Conservation (phyloP, 2,888 invertebrate genomes). For the Amblyjoppa fuscipennis region DNA sequence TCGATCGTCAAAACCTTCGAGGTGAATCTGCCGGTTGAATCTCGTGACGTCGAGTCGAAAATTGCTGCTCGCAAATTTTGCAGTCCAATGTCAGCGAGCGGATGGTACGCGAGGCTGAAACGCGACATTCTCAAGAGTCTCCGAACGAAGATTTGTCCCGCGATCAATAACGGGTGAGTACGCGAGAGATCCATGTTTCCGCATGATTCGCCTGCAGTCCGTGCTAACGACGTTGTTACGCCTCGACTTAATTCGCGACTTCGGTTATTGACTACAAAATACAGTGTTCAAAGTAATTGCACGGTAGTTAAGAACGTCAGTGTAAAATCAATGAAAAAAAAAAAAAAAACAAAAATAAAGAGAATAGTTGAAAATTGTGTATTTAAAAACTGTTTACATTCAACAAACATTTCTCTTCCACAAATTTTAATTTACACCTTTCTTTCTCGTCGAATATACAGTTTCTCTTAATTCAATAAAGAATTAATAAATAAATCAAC, state of each 20-base stretch:
- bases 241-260: background rate
- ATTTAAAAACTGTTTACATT: background rate
- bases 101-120: constrained; percentile 75
- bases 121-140: constrained; percentile 73
- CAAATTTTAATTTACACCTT: background rate
- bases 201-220: background rate
- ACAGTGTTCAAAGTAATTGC: background rate
- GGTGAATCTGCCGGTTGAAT: constrained; percentile 35
- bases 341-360: background rate
- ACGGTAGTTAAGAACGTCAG: background rate
- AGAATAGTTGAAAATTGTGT: background rate
- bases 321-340: background rate
- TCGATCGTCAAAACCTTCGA: constrained; percentile 1
- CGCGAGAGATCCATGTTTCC: background rate
- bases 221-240: background rate
- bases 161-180: constrained; percentile 73
- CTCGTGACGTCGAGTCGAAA: constrained; percentile 55
- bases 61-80: constrained; percentile 62
- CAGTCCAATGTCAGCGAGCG: constrained; percentile 53
- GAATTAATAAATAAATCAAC: background rate
- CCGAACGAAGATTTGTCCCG: constrained; percentile 74
- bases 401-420: background rate
- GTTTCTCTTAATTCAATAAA: background rate
- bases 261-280: background rate
- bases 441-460: background rate